These are phyloP conservation scores for Gnatocerus cornutus DNA, from an alignment of 2,888 invertebrate species.

Conservation along the genomic window DNA sequence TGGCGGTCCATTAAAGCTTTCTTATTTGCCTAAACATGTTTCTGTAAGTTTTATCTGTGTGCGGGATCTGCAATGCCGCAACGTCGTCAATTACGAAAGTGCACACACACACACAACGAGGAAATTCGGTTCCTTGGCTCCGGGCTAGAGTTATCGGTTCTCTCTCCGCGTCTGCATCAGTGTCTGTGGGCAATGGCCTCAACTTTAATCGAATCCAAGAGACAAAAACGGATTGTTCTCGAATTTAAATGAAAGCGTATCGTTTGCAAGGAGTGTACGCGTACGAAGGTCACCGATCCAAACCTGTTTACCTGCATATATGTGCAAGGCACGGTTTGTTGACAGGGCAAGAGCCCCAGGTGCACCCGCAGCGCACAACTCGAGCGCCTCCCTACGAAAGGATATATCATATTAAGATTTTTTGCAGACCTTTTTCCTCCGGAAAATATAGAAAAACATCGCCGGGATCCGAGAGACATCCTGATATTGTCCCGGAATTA, in stretches of 20 bases:
- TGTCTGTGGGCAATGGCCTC: constrained; percentile 63
- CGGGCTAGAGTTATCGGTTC: constrained; percentile 41
- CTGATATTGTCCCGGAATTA: constrained; percentile 36
- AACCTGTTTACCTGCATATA: constrained; percentile 45
- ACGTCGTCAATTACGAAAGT: constrained; percentile 45
- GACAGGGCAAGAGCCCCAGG: constrained; percentile 40
- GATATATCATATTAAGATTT: constrained; percentile 27
- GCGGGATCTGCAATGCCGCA: constrained; percentile 43
- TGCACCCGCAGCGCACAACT: constrained; percentile 18
- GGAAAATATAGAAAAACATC: constrained; percentile 30
- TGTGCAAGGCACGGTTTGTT: constrained; percentile 43
- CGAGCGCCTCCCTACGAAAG: constrained; percentile 13
- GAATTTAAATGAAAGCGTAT: constrained; percentile 60
- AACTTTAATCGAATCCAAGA: constrained; percentile 61
- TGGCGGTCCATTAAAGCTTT: constrained; percentile 27
- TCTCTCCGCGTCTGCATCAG: constrained; percentile 41
- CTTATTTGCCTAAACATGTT: constrained; percentile 45
- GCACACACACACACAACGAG: constrained; percentile 42
- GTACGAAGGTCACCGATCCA: constrained; percentile 42
- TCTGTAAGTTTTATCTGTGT: constrained; percentile 43
- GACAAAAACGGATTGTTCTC: constrained; percentile 63
- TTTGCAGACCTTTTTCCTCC: constrained; percentile 13
- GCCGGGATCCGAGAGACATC: constrained; percentile 14
- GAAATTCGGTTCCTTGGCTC: constrained; percentile 43
- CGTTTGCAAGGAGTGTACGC: constrained; percentile 40